Conservation (phyloP, 2,888 invertebrate genomes). For the Shargacucullia verbasci region DNA sequence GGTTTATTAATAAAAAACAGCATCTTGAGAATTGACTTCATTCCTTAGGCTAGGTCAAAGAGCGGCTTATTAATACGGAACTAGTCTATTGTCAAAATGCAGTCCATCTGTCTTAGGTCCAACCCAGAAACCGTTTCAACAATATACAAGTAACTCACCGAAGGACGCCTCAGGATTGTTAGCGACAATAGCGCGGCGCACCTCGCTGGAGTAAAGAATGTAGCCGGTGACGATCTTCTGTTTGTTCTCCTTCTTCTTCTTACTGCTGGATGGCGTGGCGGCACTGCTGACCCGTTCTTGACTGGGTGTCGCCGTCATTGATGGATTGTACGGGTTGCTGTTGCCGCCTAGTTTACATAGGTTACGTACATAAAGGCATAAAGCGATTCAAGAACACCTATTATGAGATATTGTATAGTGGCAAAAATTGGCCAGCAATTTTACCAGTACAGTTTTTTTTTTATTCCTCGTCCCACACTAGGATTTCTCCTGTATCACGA, state of each 20-base stretch:
- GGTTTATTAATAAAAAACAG: too few species aligned
- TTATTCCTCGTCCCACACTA: too few species aligned
- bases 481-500: too few species aligned
- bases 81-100: too few species aligned
- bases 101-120: background rate
- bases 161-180: constrained; percentile 98
- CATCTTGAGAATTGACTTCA: too few species aligned
- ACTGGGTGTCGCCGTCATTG: constrained; percentile 70
- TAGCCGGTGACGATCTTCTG: constrained; percentile 98
- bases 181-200: constrained; percentile 96
- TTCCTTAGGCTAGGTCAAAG: too few species aligned
- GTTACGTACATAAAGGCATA: background rate
- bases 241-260: constrained; percentile 88
- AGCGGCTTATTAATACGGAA: too few species aligned
- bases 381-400: too few species aligned
- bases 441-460: too few species aligned
- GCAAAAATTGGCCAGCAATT: too few species aligned
- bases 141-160: constrained; percentile 89
- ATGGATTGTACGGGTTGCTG: constrained; percentile 85
- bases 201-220: constrained; percentile 99
- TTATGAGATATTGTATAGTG: too few species aligned
- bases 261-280: constrained; percentile 72
- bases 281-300: constrained; percentile 70
- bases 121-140: background rate
- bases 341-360: constrained; percentile 77